A percentile compares a stretch with the other conserved stretches of the same genome.
These are phyloP conservation scores for Melanaphis sacchari DNA, from an alignment of 1,140 invertebrate genomes.

Conservation along the genomic window DNA sequence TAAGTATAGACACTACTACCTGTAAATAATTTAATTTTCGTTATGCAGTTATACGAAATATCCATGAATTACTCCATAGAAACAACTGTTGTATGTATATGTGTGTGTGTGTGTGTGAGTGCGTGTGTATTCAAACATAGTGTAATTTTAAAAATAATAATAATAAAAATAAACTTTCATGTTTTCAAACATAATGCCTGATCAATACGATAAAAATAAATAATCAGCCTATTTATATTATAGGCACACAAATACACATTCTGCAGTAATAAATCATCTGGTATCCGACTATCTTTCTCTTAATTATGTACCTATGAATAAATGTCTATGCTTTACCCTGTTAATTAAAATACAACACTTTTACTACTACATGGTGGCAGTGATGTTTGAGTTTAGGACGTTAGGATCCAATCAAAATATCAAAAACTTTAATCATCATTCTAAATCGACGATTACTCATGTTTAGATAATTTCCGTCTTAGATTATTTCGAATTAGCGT, in stretches of 20 bases:
- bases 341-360: background rate
- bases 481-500: too few species aligned
- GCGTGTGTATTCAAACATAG: background rate
- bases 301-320: background rate
- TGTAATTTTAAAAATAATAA: background rate
- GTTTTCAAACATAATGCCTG: background rate
- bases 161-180: background rate
- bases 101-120: background rate
- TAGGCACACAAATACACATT: too few species aligned
- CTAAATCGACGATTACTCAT: too few species aligned
- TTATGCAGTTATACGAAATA: background rate
- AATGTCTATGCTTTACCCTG: background rate
- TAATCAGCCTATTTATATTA: background rate
- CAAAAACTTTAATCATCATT: background rate
- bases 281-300: background rate
- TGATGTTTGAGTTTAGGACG: background rate
- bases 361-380: background rate
- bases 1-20: background rate
- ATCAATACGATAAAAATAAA: too few species aligned
- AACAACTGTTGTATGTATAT: background rate
- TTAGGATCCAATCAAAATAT: background rate
- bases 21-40: constrained; percentile 40
- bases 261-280: background rate
- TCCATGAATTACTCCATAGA: background rate
- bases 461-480: too few species aligned